Evolutionary conservation across 2,888 invertebrate genomes (phyloP), one percentile per base, ranked within the genome.

Genomic region (Synanthedon andrenaeformis): DNA sequence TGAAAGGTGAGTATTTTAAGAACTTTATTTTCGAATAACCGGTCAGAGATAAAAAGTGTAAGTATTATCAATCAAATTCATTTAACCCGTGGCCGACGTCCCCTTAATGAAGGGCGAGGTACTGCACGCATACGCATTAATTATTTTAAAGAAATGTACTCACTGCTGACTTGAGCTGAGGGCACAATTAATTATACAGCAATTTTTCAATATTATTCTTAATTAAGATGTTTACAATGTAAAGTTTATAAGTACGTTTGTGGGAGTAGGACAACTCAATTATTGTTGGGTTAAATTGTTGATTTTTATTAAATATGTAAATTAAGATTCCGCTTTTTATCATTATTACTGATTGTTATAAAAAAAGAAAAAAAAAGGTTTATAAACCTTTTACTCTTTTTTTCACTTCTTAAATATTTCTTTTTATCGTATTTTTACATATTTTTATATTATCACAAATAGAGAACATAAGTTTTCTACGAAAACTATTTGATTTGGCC

Each of bases 11-110:
- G 35, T 35, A 12, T 14, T 45, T 45, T 45, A 19, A 14, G 49
- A 49, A 49, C 49, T 49, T 49, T 14, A 17, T 19, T 17, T 49
- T 10, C 12, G 19, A 17, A 19, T 12, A 49, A 56, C 58, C 54
- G 58, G 57, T 52, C 49, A 23, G 52, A 54, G 59, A 62, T 65
- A 62, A 64, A 59, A 58, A 58, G 58, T 49, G 51, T 23, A 23
- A 23, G 23, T 57, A 54, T 61, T 64, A 62, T 65, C 63, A 64
- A 65, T 64, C 65, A 65, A 64, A 61, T 58, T 59, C 61, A 62
- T 59, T 60, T 59, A 54, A 59, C 19, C 12, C 4, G 45, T 53
- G 56, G 48, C 42, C 54, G 49, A 49, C 51, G 54, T 28, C 49
- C 53, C 52, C 55, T 54, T 55, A 54, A 54, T 49, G 53, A 56